Percentiles rank a stretch among this genome's conserved stretches.
Conservation (phyloP, 30 jellyfish, hydroid and myxozoan species). For the Haliclystus octoradiatus region DNA sequence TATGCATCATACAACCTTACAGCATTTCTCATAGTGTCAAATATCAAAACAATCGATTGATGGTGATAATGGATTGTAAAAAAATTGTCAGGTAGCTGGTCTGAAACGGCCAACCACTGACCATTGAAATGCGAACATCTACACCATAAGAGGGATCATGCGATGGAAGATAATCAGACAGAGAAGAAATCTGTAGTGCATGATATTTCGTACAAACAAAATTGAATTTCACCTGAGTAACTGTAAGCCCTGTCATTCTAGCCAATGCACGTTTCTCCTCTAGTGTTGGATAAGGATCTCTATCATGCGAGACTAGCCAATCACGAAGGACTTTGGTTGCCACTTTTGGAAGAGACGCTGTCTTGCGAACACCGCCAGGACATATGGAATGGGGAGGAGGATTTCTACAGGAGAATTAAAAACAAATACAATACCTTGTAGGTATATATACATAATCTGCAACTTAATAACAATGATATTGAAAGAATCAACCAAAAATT, state of each 20-base stretch:
- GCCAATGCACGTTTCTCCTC: slow-evolving; percentile 54
- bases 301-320: slow-evolving; percentile 51
- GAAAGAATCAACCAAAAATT: not conserved
- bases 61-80: too few relatives aligned
- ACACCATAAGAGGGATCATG: not conserved
- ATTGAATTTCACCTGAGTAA: slow-evolving; percentile 40
- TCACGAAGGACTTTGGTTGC: slow-evolving; percentile 52
- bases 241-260: slow-evolving; percentile 46
- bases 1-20: not conserved
- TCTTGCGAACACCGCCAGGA: slow-evolving; percentile 68
- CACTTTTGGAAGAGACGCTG: slow-evolving; percentile 55
- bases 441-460: not conserved
- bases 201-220: not conserved
- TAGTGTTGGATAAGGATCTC: slow-evolving; percentile 74
- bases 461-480: not conserved
- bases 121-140: not conserved
- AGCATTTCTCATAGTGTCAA: too few relatives aligned
- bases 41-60: too few relatives aligned
- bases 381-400: slow-evolving; percentile 82
- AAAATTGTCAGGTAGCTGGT: too few relatives aligned
- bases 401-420: not conserved
- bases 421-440: not conserved
- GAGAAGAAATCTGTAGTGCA: not conserved
- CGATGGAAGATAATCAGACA: not conserved
- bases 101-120: not conserved